A percentile compares a stretch with the other conserved stretches of the same genome.
Evolutionary conservation across 2,113 vertebrate genomes (phyloP).

Genomic region (Laticauda colubrina): DNA sequence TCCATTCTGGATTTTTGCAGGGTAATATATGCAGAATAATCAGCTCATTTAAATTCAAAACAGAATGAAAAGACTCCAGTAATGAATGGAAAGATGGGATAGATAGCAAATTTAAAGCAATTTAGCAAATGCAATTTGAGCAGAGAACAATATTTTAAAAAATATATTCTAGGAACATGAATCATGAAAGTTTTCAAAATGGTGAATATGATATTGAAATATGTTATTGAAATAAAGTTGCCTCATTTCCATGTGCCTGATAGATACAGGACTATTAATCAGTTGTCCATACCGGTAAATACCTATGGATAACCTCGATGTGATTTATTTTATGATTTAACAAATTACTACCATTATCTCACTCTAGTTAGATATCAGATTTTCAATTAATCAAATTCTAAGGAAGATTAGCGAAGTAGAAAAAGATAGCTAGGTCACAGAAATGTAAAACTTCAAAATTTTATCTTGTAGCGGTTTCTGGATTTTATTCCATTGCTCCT

Average conservation of each 20-base stretch:
- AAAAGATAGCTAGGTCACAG: fast-evolving
- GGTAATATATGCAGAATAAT: not conserved
- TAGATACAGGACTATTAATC: not conserved
- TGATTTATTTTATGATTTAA: not conserved
- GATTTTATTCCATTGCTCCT: not conserved
- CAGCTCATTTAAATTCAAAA: not conserved
- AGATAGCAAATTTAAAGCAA: not conserved
- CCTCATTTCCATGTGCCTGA: not conserved
- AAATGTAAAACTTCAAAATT: not conserved
- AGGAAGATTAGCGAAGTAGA: not conserved
- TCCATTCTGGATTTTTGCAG: not conserved
- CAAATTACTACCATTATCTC: not conserved
- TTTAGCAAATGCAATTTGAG: not conserved
- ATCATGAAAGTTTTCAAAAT: not conserved
- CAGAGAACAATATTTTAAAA: not conserved
- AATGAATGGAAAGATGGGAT: not conserved
- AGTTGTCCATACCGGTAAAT: not conserved
- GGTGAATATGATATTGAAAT: not conserved
- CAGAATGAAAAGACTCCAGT: not conserved
- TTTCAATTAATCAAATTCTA: not conserved
- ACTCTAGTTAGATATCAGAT: not conserved
- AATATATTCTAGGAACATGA: not conserved
- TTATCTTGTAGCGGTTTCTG: not conserved
- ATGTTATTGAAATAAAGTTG: not conserved
- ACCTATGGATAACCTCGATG: not conserved